phyloP scores from a whole-genome alignment of 1,140 invertebrate species.

The Mamestra configurata region DNA sequence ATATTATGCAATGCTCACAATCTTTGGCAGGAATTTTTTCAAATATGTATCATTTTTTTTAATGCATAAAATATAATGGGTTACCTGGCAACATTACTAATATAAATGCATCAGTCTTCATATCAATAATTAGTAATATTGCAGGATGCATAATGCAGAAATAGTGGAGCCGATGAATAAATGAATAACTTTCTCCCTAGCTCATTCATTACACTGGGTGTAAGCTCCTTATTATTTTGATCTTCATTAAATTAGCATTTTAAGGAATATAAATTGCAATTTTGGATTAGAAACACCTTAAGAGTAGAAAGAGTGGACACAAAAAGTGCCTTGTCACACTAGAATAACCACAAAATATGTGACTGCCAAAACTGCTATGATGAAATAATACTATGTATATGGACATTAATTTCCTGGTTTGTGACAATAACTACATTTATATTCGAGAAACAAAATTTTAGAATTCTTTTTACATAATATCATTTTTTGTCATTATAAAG shows the following conservation, averaged over 20 bases:
- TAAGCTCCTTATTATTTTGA: slow-evolving; percentile 31
- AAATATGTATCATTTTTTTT: neutral
- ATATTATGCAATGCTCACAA: slow-evolving; percentile 12
- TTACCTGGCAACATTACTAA: slow-evolving; percentile 73
- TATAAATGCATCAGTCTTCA: slow-evolving; percentile 83
- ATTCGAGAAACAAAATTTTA: slow-evolving; percentile 2
- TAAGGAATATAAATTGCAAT: slow-evolving; percentile 50
- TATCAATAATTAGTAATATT: slow-evolving; percentile 55
- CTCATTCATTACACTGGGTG: slow-evolving; percentile 50
- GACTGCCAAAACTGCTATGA: slow-evolving; percentile 35
- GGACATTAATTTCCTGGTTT: slow-evolving; percentile 27
- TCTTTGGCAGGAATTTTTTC: slow-evolving; percentile 41
- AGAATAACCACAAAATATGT: slow-evolving; percentile 38
- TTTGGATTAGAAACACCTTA: slow-evolving; percentile 51
- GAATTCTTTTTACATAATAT: slow-evolving; percentile 13
- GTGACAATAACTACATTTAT: slow-evolving; percentile 40
- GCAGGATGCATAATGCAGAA: slow-evolving; percentile 35
- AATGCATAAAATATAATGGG: slow-evolving; percentile 68
- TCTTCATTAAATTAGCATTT: slow-evolving; percentile 36
- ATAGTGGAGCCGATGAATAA: slow-evolving; percentile 41
- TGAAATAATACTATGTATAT: slow-evolving; percentile 44
- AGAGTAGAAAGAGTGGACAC: slow-evolving; percentile 28
- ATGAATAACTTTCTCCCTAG: slow-evolving; percentile 50
- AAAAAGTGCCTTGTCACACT: slow-evolving; percentile 47
- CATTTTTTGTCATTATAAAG: neutral